Evolutionary conservation across 2,888 invertebrate species (phyloP).

Genomic region (Blomia tropicalis): DNA sequence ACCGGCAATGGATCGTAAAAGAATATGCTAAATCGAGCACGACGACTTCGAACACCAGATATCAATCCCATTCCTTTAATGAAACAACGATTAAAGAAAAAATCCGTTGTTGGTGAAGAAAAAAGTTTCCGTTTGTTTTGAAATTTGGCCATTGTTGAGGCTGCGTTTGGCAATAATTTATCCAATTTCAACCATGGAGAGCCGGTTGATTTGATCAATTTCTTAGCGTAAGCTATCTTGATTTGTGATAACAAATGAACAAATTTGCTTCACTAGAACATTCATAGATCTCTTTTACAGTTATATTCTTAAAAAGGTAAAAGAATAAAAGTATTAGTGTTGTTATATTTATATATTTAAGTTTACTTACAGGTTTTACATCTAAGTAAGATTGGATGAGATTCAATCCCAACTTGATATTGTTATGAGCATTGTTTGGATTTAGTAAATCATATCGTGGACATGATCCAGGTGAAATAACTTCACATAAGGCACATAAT

Average conservation of each 20-base stretch:
- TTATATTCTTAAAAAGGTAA: constrained; percentile 28
- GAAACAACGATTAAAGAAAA: constrained; percentile 28
- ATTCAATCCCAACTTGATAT: constrained; percentile 35
- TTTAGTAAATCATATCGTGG: constrained; percentile 34
- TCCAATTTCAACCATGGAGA: neutral
- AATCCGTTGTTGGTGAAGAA: neutral
- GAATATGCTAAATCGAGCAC: constrained; percentile 34
- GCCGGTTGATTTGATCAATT: constrained; percentile 20
- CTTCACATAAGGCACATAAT: constrained; percentile 35
- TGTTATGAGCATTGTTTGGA: constrained; percentile 34
- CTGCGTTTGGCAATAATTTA: neutral
- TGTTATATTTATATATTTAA: neutral
- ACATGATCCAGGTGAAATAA: constrained; percentile 35
- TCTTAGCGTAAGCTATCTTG: constrained; percentile 32
- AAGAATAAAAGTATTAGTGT: neutral
- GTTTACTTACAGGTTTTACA: constrained; percentile 32
- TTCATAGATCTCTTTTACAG: constrained; percentile 34
- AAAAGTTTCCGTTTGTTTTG: no score
- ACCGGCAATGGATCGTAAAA: constrained; percentile 20
- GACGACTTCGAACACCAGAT: constrained; percentile 34
- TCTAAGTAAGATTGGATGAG: constrained; percentile 33
- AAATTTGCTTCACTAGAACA: constrained; percentile 33
- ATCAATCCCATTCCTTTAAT: constrained; percentile 34
- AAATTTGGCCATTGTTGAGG: neutral
- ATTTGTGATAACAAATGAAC: constrained; percentile 33